Base-by-base conservation (phyloP, 1,140 invertebrate species). In the Drosophila oshimai region DNA sequence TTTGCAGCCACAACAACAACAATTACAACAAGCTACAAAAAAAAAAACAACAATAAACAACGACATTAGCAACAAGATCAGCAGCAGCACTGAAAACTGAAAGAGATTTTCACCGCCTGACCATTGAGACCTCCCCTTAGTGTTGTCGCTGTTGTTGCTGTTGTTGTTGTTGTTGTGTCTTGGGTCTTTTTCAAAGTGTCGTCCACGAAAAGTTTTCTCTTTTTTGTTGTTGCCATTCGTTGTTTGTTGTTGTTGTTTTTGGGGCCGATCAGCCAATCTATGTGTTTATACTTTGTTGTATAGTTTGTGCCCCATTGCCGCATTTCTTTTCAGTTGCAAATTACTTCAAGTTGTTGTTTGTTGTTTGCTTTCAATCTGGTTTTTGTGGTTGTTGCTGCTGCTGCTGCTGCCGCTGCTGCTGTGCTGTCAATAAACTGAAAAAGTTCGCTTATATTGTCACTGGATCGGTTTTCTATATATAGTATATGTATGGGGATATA, bases 251-350 rank as follows among this genome's bases (percentile, higher is more conserved):
- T 41, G 57, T 34, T 69, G 50, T 13, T 15, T 24, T 45, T 45
- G 17, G 20, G 26, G 39, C 13, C 57, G 64, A 67, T 67, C 61
- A 54, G 53, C 31, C 67, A 62, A 61, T 65, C 51, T 57, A 57
- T 70, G 64, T 70, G 41, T 49, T 65, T 73, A 24, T 41, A 65
- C 60, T 65, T 65, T 65, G 41, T n/a, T n/a, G n/a, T n/a, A n/a
- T n/a, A n/a, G n/a, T 42, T 83, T 45, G 45, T 67, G 60, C 68
- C 53, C 50, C 67, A 71, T 71, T 58, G 70, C 55, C 65, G 65
- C 61, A 79, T 84, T 84, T 79, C 74, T 86, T 86, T 84, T 72
- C 65, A 75, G 71, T 86, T 83, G 79, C 79, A 83, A 83, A 83
- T 83, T 83, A 83, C 78, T 83, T 77, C 70, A 70, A 74, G 79